These are phyloP conservation scores for Scelioninae gen. 2 DNA, from an alignment of 2,888 invertebrate genomes.

Conservation along the genomic window DNA sequence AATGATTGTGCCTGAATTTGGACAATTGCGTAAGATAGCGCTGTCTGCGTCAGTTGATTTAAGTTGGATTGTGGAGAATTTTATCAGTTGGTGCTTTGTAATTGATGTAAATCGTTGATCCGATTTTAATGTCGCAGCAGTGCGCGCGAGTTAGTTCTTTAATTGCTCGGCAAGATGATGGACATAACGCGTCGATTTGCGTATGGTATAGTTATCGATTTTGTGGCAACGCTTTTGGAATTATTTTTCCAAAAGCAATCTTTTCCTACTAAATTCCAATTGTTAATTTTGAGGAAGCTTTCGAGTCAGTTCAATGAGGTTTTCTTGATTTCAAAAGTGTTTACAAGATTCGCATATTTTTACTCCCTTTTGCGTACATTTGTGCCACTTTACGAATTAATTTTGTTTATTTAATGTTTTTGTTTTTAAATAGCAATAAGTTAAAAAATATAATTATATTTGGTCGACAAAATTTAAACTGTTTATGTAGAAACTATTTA, in stretches of 20 bases:
- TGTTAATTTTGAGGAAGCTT: too few relatives aligned
- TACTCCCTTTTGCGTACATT: too few relatives aligned
- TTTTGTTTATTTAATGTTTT: too few relatives aligned
- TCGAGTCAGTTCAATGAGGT: too few relatives aligned
- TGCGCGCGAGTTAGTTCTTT: not conserved
- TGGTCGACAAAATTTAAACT: too few relatives aligned
- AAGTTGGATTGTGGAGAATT: conserved; percentile 4
- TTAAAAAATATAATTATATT: too few relatives aligned
- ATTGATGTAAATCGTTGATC: not conserved
- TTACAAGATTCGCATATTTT: too few relatives aligned
- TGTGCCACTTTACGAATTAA: too few relatives aligned
- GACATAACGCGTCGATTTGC: conserved; percentile 6
- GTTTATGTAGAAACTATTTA: too few relatives aligned
- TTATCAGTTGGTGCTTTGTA: conserved; percentile 10
- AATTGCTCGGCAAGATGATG: not conserved
- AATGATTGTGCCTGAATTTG: not conserved
- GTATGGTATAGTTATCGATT: conserved; percentile 14
- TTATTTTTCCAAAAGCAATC: not conserved
- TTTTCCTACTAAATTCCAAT: not conserved
- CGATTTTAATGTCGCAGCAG: conserved; percentile 2
- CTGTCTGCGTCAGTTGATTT: not conserved
- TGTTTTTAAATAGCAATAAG: too few relatives aligned
- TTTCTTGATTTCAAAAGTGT: too few relatives aligned
- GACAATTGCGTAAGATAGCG: conserved; percentile 1
- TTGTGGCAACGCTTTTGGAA: not conserved